Evolutionary conservation across 2,888 invertebrate genomes (phyloP).

Genomic region (Amphipyra tragopoginis): DNA sequence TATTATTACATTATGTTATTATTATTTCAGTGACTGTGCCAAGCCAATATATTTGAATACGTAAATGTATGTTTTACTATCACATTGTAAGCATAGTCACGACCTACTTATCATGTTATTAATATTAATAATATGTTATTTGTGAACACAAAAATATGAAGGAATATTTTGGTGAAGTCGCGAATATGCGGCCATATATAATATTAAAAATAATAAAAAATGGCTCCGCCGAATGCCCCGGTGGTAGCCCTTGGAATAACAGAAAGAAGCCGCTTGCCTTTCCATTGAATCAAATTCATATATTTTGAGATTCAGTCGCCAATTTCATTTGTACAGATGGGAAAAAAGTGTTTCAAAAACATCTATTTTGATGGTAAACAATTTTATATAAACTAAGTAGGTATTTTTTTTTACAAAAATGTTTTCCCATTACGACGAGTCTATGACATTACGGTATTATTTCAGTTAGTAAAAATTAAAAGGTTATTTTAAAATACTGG

Average conservation of each 20-base stretch:
- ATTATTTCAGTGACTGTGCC: slow-evolving; percentile 39
- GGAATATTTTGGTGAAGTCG: slow-evolving; percentile 74
- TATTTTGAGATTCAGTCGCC: slow-evolving; percentile 90
- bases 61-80: slow-evolving; percentile 30
- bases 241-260: slow-evolving; percentile 88
- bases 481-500: too few species aligned
- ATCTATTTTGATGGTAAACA: slow-evolving; percentile 2
- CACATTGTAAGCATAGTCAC: slow-evolving; percentile 36
- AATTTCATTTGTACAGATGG: slow-evolving; percentile 86
- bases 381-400: neutral
- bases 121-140: slow-evolving; percentile 50
- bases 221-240: slow-evolving; percentile 75
- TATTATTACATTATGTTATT: too few species aligned
- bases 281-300: slow-evolving; percentile 90
- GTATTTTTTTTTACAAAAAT: neutral
- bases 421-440: too few species aligned
- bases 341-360: slow-evolving; percentile 61
- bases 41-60: slow-evolving; percentile 52
- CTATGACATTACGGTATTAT: too few species aligned
- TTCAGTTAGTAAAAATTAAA: too few species aligned
- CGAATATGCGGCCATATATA: slow-evolving; percentile 80
- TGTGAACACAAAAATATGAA: slow-evolving; percentile 68
- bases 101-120: slow-evolving; percentile 35
- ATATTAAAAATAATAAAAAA: slow-evolving; percentile 84
- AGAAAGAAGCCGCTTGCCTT: slow-evolving; percentile 89